These are phyloP conservation scores for Rhynchophorus ferrugineus DNA, from an alignment of 1,140 invertebrate genomes.

Conservation along the genomic window DNA sequence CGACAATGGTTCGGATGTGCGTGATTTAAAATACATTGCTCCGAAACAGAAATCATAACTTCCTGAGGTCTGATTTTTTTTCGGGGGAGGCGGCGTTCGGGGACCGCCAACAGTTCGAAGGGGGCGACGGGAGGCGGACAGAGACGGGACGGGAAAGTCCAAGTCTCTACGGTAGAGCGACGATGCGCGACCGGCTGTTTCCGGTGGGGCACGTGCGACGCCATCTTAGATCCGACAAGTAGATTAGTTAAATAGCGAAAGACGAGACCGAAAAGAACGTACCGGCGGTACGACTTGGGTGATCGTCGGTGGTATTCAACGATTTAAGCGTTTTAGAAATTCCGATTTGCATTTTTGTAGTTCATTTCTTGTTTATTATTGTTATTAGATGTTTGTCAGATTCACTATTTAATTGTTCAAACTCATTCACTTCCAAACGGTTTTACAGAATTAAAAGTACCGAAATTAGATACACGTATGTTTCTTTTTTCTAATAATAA, in stretches of 20 bases:
- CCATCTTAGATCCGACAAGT: slow-evolving; percentile 4
- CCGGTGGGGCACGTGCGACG: slow-evolving; percentile 1
- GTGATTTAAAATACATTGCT: slow-evolving; percentile 4
- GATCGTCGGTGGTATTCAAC: too few species aligned
- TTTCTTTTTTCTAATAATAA: too few species aligned
- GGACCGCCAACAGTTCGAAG: neutral
- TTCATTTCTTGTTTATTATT: too few species aligned
- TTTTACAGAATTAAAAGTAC: too few species aligned
- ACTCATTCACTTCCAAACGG: too few species aligned
- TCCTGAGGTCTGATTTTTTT: neutral
- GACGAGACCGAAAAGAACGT: neutral
- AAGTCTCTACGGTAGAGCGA: neutral
- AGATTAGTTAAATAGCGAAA: neutral
- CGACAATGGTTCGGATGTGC: slow-evolving; percentile 1
- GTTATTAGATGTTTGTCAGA: too few species aligned
- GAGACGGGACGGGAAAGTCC: neutral
- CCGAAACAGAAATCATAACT: neutral
- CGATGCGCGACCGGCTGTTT: neutral
- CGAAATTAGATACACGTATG: too few species aligned
- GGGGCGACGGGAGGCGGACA: neutral
- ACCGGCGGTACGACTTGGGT: too few species aligned
- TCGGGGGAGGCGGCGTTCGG: too few species aligned
- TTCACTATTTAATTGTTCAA: too few species aligned
- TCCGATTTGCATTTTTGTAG: too few species aligned
- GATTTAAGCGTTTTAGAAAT: too few species aligned